These are phyloP conservation scores for Platanista minor DNA, from an alignment of 2,113 vertebrate species.

Conservation along the genomic window DNA sequence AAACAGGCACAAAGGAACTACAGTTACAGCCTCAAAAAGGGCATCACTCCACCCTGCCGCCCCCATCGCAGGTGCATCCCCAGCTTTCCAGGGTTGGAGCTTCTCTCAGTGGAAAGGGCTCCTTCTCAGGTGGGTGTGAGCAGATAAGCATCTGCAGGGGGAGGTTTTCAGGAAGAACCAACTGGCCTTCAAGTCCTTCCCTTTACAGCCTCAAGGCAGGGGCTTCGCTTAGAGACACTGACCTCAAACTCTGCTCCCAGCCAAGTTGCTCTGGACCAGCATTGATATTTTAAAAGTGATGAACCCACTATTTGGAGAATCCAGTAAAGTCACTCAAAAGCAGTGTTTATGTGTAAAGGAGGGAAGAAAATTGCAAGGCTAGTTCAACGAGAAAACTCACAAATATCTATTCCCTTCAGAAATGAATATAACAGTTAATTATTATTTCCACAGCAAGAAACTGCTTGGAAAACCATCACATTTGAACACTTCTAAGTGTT, in stretches of 20 bases:
- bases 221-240: background rate
- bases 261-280: background rate
- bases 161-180: background rate
- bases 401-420: background rate
- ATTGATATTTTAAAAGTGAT: background rate
- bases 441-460: background rate
- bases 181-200: background rate
- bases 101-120: background rate
- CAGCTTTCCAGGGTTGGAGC: too few relatives aligned
- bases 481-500: background rate
- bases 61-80: fast-evolving
- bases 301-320: background rate
- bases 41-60: fast-evolving
- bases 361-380: background rate
- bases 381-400: background rate
- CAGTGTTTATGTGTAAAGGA: background rate
- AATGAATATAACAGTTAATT: background rate
- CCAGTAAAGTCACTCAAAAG: background rate
- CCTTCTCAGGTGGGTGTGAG: background rate
- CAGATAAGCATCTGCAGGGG: background rate
- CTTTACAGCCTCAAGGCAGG: background rate
- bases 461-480: background rate
- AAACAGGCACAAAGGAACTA: background rate
- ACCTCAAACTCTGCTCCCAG: background rate
- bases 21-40: background rate